phyloP scores from a whole-genome alignment of 2,113 vertebrate species.

The Pedionomus torquatus region DNA sequence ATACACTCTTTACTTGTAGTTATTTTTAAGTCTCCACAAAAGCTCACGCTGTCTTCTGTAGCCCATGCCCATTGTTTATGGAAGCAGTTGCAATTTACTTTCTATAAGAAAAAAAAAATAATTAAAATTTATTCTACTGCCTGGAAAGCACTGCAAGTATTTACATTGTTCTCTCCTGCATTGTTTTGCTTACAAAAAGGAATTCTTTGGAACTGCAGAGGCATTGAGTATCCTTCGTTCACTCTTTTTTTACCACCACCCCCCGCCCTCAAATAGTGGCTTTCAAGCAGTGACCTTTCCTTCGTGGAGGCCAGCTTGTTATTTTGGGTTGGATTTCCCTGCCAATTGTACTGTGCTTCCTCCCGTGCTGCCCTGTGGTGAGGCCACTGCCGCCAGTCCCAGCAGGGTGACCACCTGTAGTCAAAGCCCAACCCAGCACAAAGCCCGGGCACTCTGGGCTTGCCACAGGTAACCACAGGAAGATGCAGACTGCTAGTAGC shows the following conservation, averaged over 20 bases:
- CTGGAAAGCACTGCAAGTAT: not conserved
- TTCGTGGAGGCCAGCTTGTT: not conserved
- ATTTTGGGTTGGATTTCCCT: slow-evolving; percentile 62
- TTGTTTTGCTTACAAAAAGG: slow-evolving; percentile 19
- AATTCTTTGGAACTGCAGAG: slow-evolving; percentile 3
- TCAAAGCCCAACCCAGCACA: not conserved
- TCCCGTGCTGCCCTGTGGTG: not conserved
- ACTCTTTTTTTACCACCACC: not conserved
- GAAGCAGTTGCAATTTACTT: slow-evolving; percentile 39
- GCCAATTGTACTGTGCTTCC: slow-evolving; percentile 42
- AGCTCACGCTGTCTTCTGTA: slow-evolving; percentile 29
- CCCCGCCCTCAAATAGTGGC: not conserved
- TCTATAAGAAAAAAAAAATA: not conserved
- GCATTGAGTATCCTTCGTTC: not conserved
- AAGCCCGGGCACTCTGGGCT: not conserved
- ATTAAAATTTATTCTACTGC: not conserved
- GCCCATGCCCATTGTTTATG: slow-evolving; percentile 35
- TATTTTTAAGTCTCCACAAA: slow-evolving; percentile 45
- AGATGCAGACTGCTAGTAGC: not conserved
- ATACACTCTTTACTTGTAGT: not conserved
- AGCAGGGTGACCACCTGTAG: not conserved
- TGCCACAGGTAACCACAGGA: not conserved
- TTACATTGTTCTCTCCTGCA: not conserved
- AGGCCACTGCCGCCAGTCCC: not conserved
- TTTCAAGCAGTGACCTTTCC: slow-evolving; percentile 56